A percentile compares a stretch with the other conserved stretches of the same genome.
Conservation (phyloP, 2,113 vertebrate genomes). For the Pachycephala philippinensis region DNA sequence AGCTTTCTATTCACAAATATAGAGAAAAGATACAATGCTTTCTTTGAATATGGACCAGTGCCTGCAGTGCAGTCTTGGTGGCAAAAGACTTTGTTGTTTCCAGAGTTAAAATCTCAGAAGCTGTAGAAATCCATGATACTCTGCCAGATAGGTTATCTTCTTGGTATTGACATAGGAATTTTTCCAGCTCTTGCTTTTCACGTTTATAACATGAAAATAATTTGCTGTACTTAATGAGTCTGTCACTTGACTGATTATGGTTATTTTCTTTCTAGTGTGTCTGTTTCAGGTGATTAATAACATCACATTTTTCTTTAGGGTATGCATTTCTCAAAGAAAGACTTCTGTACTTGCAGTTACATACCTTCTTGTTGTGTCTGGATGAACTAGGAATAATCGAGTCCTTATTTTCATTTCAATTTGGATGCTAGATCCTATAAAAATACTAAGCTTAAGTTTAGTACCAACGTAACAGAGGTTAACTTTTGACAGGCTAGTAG, state of each 20-base stretch:
- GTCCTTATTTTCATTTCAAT: background rate
- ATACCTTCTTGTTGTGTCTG: background rate
- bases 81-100: background rate
- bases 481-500: background rate
- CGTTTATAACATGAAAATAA: background rate
- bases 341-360: background rate
- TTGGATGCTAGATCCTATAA: background rate
- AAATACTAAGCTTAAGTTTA: background rate
- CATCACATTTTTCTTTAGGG: background rate
- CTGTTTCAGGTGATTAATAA: background rate
- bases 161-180: background rate
- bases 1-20: background rate
- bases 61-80: background rate
- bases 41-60: background rate
- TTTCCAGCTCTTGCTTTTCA: background rate
- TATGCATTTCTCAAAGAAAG: background rate
- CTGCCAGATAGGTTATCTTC: background rate
- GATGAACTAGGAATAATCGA: background rate
- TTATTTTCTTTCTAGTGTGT: background rate
- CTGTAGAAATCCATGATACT: background rate
- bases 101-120: background rate
- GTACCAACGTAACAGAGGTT: background rate
- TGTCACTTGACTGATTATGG: background rate
- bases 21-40: background rate
- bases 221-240: background rate